Conservation (phyloP, 2,113 vertebrate genomes). For the Pteropus alecto region DNA sequence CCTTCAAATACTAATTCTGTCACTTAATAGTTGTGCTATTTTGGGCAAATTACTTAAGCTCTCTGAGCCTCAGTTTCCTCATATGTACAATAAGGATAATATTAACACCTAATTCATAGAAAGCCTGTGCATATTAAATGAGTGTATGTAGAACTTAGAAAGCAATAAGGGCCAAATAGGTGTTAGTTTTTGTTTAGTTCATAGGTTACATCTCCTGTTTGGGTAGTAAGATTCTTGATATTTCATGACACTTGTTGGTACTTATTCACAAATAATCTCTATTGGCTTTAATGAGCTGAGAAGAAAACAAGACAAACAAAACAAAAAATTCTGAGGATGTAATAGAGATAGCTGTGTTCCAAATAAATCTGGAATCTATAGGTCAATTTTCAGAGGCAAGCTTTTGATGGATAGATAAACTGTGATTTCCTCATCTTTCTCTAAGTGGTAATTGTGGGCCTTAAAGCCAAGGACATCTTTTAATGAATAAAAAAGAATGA, state of each 20-base stretch:
- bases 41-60: background rate
- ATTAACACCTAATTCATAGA: background rate
- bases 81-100: background rate
- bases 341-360: background rate
- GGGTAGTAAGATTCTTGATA: background rate
- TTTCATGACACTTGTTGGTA: background rate
- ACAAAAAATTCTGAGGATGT: background rate
- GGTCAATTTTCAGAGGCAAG: background rate
- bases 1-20: background rate
- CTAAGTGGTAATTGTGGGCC: background rate
- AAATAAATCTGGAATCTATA: slow-evolving; percentile 28
- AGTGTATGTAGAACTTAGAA: background rate
- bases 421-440: background rate
- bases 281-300: background rate
- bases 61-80: background rate
- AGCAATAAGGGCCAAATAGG: background rate
- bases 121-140: background rate
- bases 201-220: background rate
- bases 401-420: background rate
- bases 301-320: background rate
- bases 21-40: background rate
- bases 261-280: background rate
- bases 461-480: background rate
- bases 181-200: background rate
- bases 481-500: background rate